phyloP scores from a whole-genome alignment of 2,888 invertebrate genomes.

The Andrena camellia region DNA sequence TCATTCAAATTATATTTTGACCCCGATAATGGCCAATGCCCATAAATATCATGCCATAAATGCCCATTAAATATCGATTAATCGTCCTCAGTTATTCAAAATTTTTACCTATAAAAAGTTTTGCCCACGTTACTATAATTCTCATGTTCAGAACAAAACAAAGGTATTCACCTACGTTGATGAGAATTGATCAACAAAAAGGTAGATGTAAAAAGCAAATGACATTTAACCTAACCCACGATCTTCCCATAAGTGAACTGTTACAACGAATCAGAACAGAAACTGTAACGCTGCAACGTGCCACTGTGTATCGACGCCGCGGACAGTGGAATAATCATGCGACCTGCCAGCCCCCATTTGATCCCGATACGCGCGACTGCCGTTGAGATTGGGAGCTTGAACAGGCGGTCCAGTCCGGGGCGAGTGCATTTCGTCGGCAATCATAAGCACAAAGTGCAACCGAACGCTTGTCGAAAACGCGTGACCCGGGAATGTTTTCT shows the following conservation, averaged over 20 bases:
- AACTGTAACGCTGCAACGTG: background rate
- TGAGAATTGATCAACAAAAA: background rate
- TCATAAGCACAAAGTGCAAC: conserved; percentile 21
- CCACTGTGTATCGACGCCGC: background rate
- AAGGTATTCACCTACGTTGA: background rate
- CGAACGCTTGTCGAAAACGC: conserved; percentile 6
- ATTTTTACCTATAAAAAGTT: background rate
- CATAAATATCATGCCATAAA: too few relatives aligned
- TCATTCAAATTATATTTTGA: too few relatives aligned
- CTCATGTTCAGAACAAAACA: background rate
- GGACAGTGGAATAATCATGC: conserved; percentile 29
- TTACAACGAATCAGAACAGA: background rate
- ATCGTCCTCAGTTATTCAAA: too few relatives aligned
- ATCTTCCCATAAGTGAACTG: background rate
- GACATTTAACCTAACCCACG: background rate
- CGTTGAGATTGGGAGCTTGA: conserved; percentile 19
- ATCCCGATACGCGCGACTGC: background rate
- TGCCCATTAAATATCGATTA: too few relatives aligned
- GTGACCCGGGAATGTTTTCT: conserved; percentile 20
- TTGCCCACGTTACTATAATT: background rate
- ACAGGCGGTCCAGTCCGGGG: conserved; percentile 12
- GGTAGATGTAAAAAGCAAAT: background rate
- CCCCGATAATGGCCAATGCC: too few relatives aligned
- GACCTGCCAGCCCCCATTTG: conserved; percentile 32
- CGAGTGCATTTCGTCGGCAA: conserved; percentile 12